phyloP scores from a whole-genome alignment of 1,140 invertebrate genomes.

The Coptotermes formosanus region DNA sequence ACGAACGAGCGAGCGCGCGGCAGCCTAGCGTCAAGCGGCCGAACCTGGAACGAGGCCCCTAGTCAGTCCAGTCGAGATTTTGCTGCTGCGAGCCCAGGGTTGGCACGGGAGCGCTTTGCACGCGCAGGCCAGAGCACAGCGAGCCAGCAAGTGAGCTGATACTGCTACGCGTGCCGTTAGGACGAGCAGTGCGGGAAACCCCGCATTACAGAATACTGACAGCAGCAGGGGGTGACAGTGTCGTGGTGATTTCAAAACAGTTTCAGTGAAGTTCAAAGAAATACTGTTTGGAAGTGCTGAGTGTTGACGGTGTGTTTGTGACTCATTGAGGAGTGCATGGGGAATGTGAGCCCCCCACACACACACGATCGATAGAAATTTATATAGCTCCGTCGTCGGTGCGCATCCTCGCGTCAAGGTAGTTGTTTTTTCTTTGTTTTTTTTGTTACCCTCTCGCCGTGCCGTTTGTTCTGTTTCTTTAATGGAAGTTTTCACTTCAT shows the following conservation, averaged over 20 bases:
- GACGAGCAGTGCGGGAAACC: no score
- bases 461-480: no score
- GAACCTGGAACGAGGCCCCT: background rate
- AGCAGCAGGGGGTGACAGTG: background rate
- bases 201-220: no score
- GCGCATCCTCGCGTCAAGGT: slow-evolving; percentile 20
- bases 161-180: no score
- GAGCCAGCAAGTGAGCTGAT: background rate
- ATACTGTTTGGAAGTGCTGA: background rate
- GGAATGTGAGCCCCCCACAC: background rate
- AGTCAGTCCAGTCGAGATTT: slow-evolving; percentile 17
- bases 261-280: background rate
- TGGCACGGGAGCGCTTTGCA: background rate
- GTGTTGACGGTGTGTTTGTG: background rate
- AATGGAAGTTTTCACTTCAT: no score
- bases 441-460: background rate
- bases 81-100: slow-evolving; percentile 7
- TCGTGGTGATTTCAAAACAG: background rate
- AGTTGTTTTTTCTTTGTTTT: background rate
- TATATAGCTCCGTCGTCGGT: background rate
- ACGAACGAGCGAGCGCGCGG: background rate
- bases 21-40: background rate
- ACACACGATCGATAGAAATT: slow-evolving; percentile 26
- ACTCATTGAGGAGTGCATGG: background rate
- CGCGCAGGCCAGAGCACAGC: background rate